Base-by-base conservation (phyloP, 2,888 invertebrate species). In the Anticlea derivata region DNA sequence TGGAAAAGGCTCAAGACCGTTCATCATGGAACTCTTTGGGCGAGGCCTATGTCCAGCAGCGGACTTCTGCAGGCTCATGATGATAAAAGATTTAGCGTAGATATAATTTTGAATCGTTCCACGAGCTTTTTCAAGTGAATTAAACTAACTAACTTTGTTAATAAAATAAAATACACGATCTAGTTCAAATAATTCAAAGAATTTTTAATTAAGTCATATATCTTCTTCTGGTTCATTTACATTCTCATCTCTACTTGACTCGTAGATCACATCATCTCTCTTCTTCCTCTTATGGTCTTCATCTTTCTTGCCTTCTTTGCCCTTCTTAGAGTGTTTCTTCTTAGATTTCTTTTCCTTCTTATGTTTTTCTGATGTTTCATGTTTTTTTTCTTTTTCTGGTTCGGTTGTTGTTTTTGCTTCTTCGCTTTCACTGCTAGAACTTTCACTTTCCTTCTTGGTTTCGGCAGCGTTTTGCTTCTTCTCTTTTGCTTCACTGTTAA, bases 221-320 rank as follows among this genome's bases (percentile, higher is more conserved):
- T 46, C 52, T 8, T 77, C 75, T 0, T 73, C 78, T 1, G 86
- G 87, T 43, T 87, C 86, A 55, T 87, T 88, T 1, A 88, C 85
- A 55, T 82, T 80, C 1, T 86, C 86, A 11, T 88, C 87, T 20
- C 70, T 66, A 60, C 85, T 88, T n/a, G 88, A 88, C 51, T 85
- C 83, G 24, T 86, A 87, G 31, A 80, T 75, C 0, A 72, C 68
- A 2, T 75, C 76, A 0, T 66, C 69, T 35, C 55, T 66, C 22
- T 55, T 57, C 1, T 22, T 46, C 7, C 41, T 54, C 26, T 48
- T 57, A 22, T 27, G n/a, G 1, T 48, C 44, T n/a, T 37, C 54
- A 4, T 33, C 44, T 33, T 65, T 47, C 7, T 37, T 38, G 17
- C 61, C 62, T 24, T 30, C 43, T 0, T 61, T 50, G 4, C 23